Percentiles rank a stretch among this genome's conserved stretches.
These are phyloP conservation scores for Budorcas taxicolor DNA, from an alignment of 2,113 vertebrate genomes.

Conservation along the genomic window DNA sequence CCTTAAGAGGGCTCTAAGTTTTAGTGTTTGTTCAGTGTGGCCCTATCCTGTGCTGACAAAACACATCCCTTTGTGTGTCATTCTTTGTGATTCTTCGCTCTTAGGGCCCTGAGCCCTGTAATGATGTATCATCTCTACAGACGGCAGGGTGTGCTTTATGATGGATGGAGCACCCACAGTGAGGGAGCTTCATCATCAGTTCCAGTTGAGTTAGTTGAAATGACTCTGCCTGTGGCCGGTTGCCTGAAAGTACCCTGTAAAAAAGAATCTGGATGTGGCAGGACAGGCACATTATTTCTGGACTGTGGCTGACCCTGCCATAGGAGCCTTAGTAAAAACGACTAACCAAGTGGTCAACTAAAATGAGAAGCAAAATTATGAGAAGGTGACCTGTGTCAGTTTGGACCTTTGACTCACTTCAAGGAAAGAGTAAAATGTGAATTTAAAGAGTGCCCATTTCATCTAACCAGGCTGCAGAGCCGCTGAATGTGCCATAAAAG, in stretches of 20 bases:
- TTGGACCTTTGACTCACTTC: neutral
- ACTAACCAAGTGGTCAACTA: neutral
- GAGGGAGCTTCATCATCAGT: conserved; percentile 38
- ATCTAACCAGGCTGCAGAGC: neutral
- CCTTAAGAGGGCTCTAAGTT: neutral
- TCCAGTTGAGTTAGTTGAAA: conserved; percentile 25
- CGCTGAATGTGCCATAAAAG: neutral
- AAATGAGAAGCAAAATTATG: neutral
- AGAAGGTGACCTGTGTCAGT: neutral
- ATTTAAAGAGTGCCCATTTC: neutral
- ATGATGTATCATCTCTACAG: conserved; percentile 16
- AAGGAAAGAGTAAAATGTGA: neutral
- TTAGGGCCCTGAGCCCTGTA: neutral
- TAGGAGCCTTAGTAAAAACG: neutral
- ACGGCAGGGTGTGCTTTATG: conserved; percentile 10
- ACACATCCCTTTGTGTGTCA: neutral
- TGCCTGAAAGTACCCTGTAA: neutral
- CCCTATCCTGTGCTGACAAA: neutral
- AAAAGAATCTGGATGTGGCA: neutral
- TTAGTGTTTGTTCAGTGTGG: neutral
- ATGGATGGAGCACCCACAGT: neutral
- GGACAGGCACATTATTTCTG: neutral
- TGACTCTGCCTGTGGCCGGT: conserved; percentile 37
- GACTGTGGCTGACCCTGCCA: neutral
- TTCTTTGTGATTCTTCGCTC: neutral